Conservation (phyloP, 2,797 vertebrate genomes). For the Emydoidea blandingii region DNA sequence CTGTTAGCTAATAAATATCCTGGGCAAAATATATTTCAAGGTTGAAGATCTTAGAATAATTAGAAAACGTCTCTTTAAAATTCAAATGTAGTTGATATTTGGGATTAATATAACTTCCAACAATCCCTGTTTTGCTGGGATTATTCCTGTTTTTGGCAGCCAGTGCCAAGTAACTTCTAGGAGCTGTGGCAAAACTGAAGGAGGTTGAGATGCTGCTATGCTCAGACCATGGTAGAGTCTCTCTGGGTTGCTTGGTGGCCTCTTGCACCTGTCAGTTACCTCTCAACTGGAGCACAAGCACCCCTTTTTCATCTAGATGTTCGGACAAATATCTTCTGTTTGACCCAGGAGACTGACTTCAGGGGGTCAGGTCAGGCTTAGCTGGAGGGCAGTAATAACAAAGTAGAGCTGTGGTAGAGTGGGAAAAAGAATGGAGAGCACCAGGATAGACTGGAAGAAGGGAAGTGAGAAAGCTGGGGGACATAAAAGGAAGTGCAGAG, state of each 20-base stretch:
- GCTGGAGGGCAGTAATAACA: not conserved
- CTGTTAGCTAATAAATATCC: too few species aligned
- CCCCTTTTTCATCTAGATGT: not conserved
- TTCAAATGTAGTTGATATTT: too few species aligned
- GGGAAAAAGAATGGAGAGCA: not conserved
- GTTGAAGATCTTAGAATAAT: too few species aligned
- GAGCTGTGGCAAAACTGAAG: not conserved
- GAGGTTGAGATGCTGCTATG: not conserved
- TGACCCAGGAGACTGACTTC: not conserved
- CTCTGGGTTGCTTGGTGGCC: not conserved
- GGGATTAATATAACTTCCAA: too few species aligned
- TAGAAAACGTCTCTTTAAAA: too few species aligned
- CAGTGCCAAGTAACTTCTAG: not conserved
- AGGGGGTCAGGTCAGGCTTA: not conserved
- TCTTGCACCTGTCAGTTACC: not conserved
- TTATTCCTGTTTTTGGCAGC: not conserved
- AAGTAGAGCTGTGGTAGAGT: not conserved
- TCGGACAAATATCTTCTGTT: not conserved
- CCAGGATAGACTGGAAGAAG: not conserved
- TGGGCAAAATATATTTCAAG: too few species aligned
- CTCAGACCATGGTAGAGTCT: not conserved
- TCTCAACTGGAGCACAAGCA: not conserved
- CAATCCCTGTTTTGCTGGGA: not conserved
- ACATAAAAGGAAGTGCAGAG: not conserved
- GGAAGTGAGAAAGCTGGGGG: not conserved